Conservation (phyloP, 1,140 invertebrate genomes). For the Adelges cooleyi region DNA sequence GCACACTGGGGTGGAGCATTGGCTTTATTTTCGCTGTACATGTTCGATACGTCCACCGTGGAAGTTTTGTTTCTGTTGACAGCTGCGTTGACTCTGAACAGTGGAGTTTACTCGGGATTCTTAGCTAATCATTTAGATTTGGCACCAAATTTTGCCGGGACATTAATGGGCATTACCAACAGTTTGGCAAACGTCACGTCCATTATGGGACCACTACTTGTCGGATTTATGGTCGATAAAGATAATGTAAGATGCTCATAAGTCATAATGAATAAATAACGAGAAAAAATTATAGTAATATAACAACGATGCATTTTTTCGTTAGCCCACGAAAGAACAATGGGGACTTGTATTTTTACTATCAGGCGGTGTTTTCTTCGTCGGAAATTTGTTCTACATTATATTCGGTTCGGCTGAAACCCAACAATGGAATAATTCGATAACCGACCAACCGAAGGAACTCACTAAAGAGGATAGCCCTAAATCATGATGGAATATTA, state of each 20-base stretch:
- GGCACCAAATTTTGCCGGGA: conserved; percentile 63
- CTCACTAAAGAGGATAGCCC: too few relatives aligned
- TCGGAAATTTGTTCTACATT: conserved; percentile 43
- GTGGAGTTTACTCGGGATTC: conserved; percentile 59
- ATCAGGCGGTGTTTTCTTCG: conserved; percentile 41
- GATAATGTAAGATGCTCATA: conserved; percentile 49
- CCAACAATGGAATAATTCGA: conserved; percentile 39
- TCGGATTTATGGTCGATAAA: conserved; percentile 47
- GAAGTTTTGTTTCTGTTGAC: conserved; percentile 39
- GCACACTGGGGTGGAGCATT: conserved; percentile 7
- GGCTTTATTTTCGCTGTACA: not conserved
- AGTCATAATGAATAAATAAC: too few relatives aligned
- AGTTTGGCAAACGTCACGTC: conserved; percentile 52
- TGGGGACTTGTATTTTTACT: conserved; percentile 51
- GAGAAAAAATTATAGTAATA: too few relatives aligned
- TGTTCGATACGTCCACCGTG: conserved; percentile 36
- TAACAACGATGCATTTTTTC: too few relatives aligned
- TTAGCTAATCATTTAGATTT: conserved; percentile 52
- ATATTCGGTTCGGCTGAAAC: conserved; percentile 40
- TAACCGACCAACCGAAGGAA: too few relatives aligned
- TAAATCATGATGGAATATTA: too few relatives aligned
- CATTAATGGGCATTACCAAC: conserved; percentile 59
- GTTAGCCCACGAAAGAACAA: conserved; percentile 39
- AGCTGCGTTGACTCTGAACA: conserved; percentile 46
- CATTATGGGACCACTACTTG: conserved; percentile 52